Evolutionary conservation across 1,140 invertebrate genomes (phyloP), one percentile per base, ranked within the genome.

Genomic region (Lepidurus packardi): DNA sequence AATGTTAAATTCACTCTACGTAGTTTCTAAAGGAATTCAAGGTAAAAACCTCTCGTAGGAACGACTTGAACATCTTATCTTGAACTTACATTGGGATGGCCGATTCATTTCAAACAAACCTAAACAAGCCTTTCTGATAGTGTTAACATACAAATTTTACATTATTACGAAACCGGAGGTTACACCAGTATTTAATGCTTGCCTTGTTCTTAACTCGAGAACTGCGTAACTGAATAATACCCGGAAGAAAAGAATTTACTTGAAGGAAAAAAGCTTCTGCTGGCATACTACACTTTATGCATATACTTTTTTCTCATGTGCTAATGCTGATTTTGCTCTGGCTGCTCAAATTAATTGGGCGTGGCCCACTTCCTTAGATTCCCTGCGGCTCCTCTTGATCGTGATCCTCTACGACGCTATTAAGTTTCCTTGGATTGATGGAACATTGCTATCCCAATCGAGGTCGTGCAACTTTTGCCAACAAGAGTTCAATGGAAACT

Each of bases 311-410:
- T 65, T 65, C 53, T 16, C 53, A 16, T 65, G 13, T 65, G 16
- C 4, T 21, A 65, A 65, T 65, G 53, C 53, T 65, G 53, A 65
- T 65, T 13, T n/a, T 65, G 53, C 9, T 16, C 53, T 65, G 53
- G 53, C 53, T 65, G 16, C 53, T 65, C 53, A 65, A 65, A 65
- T 65, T 65, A 65, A 65, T 65, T 65, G 53, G 53, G 53, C 53
- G 53, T 65, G 53, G 53, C 53, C 53, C 53, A 21, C 53, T 65
- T 65, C 53, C 53, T 65, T 65, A 65, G 53, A 65, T 65, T 65
- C 53, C 53, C 53, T 65, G 53, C 53, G 53, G 53, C 53, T 65
- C 53, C 53, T 65, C 53, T 65, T 21, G 53, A 65, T 65, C 53
- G 53, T 65, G 53, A 65, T 65, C 53, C 53, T 65, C 53, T 21